These are phyloP conservation scores for Corythucha ciliata DNA, from an alignment of 2,888 invertebrate species.

Conservation along the genomic window DNA sequence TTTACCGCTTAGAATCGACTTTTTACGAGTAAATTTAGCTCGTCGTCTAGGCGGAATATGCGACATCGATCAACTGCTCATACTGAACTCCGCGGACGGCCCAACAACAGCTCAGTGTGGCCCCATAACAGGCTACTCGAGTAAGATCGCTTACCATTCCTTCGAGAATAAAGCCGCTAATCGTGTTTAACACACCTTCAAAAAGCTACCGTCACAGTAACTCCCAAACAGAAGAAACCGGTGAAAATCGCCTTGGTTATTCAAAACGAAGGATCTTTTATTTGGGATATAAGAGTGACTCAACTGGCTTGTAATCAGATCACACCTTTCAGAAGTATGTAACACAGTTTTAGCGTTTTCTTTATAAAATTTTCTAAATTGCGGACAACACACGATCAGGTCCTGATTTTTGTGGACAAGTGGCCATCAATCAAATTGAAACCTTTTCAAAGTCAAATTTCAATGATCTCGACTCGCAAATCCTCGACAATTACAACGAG, in stretches of 20 bases:
- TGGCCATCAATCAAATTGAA: slow-evolving; percentile 22
- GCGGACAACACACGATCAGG: slow-evolving; percentile 11
- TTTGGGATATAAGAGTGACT: slow-evolving; percentile 40
- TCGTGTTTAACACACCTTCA: too few species aligned
- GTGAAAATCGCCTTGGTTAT: slow-evolving; percentile 40
- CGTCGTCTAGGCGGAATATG: slow-evolving; percentile 40
- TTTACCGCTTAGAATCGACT: slow-evolving; percentile 37
- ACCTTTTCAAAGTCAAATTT: not conserved
- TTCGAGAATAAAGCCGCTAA: not conserved
- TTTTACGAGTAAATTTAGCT: slow-evolving; percentile 37
- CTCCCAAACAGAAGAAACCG: slow-evolving; percentile 39
- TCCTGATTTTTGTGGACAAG: slow-evolving; percentile 26
- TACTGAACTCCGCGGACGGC: slow-evolving; percentile 41
- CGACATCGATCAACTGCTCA: slow-evolving; percentile 40
- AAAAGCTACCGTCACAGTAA: slow-evolving; percentile 41
- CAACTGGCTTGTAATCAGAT: slow-evolving; percentile 39
- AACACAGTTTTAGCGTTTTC: not conserved
- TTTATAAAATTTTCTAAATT: not conserved
- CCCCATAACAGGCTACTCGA: slow-evolving; percentile 40
- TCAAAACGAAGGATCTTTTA: slow-evolving; percentile 40
- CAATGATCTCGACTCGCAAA: not conserved
- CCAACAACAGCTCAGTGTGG: slow-evolving; percentile 41
- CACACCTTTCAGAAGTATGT: slow-evolving; percentile 35
- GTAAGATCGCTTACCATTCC: slow-evolving; percentile 34
- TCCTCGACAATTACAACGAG: slow-evolving; percentile 2